A percentile compares a stretch with the other conserved stretches of the same genome.
phyloP scores from a whole-genome alignment of 2,113 vertebrate species.

The Odontesthes bonariensis region DNA sequence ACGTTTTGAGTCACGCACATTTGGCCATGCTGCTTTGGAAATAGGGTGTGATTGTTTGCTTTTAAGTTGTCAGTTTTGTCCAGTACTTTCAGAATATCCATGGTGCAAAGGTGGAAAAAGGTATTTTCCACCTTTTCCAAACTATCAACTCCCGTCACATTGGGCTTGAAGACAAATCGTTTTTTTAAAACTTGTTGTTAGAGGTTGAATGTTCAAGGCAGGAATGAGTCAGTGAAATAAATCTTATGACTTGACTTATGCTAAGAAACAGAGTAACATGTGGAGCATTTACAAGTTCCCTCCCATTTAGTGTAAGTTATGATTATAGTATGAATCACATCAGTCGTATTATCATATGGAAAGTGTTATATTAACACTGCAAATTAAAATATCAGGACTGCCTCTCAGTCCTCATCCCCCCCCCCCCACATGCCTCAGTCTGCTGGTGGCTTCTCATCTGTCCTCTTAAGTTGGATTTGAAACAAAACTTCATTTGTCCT shows the following conservation, averaged over 20 bases:
- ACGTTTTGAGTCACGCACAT: not conserved
- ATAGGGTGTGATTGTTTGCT: not conserved
- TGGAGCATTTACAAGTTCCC: not conserved
- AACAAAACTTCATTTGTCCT: conserved; percentile 30
- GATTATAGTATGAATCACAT: not conserved
- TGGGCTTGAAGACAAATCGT: not conserved
- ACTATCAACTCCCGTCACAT: not conserved
- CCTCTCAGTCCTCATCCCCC: not conserved
- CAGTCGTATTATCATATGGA: not conserved
- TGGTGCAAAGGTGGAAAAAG: not conserved
- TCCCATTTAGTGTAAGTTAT: too few species aligned
- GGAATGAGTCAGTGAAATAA: not conserved
- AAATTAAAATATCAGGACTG: not conserved
- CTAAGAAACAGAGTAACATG: not conserved
- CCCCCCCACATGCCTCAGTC: conserved; percentile 3
- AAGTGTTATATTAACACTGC: not conserved
- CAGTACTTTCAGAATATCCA: not conserved
- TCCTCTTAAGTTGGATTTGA: conserved; percentile 2
- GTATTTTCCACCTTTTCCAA: not conserved
- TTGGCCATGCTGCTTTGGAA: not conserved
- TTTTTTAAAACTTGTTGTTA: not conserved
- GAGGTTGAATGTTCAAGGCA: not conserved
- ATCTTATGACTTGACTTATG: not conserved
- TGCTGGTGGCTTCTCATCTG: conserved; percentile 33
- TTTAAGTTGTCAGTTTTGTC: not conserved